These are phyloP conservation scores for Eupithecia insigniata DNA, from an alignment of 2,888 invertebrate species.

Conservation along the genomic window DNA sequence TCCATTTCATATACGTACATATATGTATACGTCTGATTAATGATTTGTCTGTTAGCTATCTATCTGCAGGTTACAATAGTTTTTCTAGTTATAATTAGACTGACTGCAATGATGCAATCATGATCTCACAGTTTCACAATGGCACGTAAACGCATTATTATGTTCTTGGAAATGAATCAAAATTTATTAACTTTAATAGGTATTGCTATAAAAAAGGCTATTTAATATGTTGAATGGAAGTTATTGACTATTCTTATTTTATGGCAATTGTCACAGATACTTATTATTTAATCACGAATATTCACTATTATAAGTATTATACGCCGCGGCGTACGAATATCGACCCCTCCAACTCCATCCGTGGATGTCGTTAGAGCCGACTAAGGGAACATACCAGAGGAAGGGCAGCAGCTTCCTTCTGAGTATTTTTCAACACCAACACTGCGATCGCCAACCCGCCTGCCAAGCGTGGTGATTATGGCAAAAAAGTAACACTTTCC, in stretches of 20 bases:
- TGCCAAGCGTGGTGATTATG: no score
- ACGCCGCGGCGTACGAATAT: no score
- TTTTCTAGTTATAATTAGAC: conserved; percentile 12
- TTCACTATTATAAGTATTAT: no score
- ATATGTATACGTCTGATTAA: neutral
- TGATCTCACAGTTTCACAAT: conserved; percentile 36
- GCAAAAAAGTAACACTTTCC: no score
- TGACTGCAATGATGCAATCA: conserved; percentile 29
- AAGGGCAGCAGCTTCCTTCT: no score
- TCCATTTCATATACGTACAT: neutral
- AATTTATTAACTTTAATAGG: neutral
- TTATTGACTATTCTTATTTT: neutral
- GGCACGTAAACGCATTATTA: conserved; percentile 21
- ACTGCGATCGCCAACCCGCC: no score
- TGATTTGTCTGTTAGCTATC: neutral
- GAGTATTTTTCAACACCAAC: no score
- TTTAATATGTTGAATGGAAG: neutral
- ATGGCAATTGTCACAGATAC: neutral
- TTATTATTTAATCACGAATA: no score
- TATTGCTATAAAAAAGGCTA: neutral
- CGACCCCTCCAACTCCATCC: no score
- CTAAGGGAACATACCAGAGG: no score
- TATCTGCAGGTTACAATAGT: conserved; percentile 1
- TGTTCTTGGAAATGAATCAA: conserved; percentile 22
- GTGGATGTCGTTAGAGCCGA: no score